Percentiles rank a stretch among this genome's conserved stretches.
These are phyloP conservation scores for Sitophilus oryzae DNA, from an alignment of 1,140 invertebrate genomes.

Conservation along the genomic window DNA sequence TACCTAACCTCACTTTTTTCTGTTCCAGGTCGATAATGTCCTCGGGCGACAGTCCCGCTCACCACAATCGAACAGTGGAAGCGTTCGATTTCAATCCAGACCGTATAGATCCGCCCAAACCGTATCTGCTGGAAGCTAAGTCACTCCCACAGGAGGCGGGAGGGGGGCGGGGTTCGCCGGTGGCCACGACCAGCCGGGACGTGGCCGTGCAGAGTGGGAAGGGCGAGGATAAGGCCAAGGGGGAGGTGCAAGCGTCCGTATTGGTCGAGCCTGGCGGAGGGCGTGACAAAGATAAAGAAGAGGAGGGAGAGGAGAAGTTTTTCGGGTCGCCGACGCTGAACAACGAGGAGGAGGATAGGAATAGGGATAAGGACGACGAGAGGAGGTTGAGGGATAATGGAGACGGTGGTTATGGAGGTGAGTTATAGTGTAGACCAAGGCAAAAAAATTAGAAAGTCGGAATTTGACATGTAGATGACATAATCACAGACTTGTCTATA, in stretches of 20 bases:
- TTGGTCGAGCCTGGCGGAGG: slow-evolving; percentile 21
- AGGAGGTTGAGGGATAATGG: slow-evolving; percentile 5
- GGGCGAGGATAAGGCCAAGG: slow-evolving; percentile 7
- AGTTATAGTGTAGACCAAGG: background rate
- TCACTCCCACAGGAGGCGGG: slow-evolving; percentile 10
- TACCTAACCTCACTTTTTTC: slow-evolving; percentile 1
- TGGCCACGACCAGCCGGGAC: slow-evolving; percentile 28
- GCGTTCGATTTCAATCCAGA: slow-evolving; percentile 10
- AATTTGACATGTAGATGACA: too few species aligned
- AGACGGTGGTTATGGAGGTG: slow-evolving; percentile 9
- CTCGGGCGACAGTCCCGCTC: slow-evolving; percentile 13
- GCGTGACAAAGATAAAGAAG: slow-evolving; percentile 13
- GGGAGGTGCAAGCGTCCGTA: slow-evolving; percentile 17
- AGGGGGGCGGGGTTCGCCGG: slow-evolving; percentile 19
- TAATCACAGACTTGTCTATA: too few species aligned
- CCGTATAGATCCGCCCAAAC: background rate
- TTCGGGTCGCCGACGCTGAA: slow-evolving; percentile 19
- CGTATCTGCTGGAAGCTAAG: slow-evolving; percentile 8
- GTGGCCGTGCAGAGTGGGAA: slow-evolving; percentile 16
- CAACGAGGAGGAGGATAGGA: slow-evolving; percentile 14
- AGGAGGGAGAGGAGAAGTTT: slow-evolving; percentile 10
- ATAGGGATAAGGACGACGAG: slow-evolving; percentile 19
- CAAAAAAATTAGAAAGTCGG: too few species aligned
- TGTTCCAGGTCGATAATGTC: slow-evolving; percentile 21
- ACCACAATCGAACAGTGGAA: slow-evolving; percentile 17